Conservation (phyloP, 2,797 vertebrate genomes). For the Capromys pilorides region DNA sequence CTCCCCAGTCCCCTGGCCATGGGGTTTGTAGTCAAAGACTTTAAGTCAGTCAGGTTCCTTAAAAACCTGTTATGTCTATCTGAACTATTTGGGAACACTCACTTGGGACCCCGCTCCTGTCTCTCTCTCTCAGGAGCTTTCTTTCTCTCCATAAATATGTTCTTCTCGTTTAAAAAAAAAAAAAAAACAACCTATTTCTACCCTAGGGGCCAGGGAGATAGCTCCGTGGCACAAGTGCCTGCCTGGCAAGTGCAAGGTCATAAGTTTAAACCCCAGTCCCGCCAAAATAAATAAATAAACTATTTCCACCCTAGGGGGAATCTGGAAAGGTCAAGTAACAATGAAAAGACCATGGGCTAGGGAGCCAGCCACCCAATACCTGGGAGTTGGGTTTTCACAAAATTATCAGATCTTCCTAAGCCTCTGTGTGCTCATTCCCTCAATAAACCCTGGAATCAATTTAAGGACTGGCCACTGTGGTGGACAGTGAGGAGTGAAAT, state of each 20-base stretch:
- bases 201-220: no score
- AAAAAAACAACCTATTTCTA: no score
- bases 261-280: no score
- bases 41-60: background rate
- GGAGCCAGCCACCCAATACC: background rate
- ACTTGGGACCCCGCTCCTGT: no score
- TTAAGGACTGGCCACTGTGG: background rate
- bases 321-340: background rate
- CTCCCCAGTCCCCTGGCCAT: no score
- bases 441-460: background rate
- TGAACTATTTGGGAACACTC: no score
- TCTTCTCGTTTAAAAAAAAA: no score
- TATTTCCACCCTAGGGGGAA: background rate
- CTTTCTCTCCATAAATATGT: no score
- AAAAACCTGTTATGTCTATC: background rate
- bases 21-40: background rate
- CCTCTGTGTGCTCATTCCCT: background rate
- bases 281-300: no score
- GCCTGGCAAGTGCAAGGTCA: no score
- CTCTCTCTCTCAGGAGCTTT: no score
- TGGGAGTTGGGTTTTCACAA: conserved; percentile 9
- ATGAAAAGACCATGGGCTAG: background rate
- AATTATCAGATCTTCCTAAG: conserved; percentile 37
- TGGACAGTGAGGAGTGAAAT: background rate
- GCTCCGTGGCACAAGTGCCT: no score